Evolutionary conservation across 2,888 invertebrate genomes (phyloP), one percentile per base, ranked within the genome.

Genomic region (Euzetes globulus): DNA sequence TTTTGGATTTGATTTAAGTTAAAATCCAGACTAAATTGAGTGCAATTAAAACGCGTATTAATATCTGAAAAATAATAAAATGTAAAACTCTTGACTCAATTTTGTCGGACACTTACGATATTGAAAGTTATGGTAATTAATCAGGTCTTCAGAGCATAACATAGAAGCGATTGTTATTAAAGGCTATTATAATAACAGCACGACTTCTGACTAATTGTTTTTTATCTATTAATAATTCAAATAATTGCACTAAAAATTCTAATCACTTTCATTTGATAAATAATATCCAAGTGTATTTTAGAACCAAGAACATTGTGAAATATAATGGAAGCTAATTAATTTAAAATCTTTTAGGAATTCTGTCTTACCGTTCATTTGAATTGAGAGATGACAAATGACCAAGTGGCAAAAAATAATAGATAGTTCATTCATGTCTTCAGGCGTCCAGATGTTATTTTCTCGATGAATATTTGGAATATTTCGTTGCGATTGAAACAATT

Each of bases 391-490:
- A 37, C 37, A 7, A 13, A 65, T 41, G 19, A 65, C 1, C 1
- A 65, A 7, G 9, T 65, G 19, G 37, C 37, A 19, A 19, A 37
- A 15, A 65, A 65, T 41, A 19, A 19, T 5, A 22, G 37, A 27
- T 13, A 65, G 29, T 65, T 65, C 65, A 65, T 41, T 41, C 65
- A 65, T 65, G 65, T n/a, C 65, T 65, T 37, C 11, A 52, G 19
- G 6, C 52, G 6, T 52, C n/a, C 13, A 19, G 13, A 41, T 11
- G 5, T 13, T 41, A 1, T 41, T 9, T 41, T 41, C 41, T 41
- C 13, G 41, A 11, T 41, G 5, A 41, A 9, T 41, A 41, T 50
- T 50, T 50, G n/a, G 19, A n/a, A 50, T 50, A 50, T n/a, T 50
- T 19, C 50, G 50, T 50, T 50, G 19, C 4, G 19, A 50, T 41